These are phyloP conservation scores for Ornithorhynchus anatinus DNA, from an alignment of 2,113 vertebrate species.

Conservation along the genomic window DNA sequence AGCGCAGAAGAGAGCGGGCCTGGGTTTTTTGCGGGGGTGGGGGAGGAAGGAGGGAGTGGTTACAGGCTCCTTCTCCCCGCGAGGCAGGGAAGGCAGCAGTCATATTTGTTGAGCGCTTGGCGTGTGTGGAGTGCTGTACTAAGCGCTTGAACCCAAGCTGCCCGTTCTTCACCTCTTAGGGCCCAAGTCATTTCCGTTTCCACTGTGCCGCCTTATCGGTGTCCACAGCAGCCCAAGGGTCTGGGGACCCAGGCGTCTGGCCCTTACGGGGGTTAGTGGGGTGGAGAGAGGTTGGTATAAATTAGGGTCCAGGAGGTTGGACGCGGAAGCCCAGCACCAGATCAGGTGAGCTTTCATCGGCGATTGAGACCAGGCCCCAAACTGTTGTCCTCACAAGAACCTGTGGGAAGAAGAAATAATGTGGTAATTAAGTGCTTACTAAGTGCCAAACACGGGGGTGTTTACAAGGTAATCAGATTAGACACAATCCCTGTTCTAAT, in stretches of 20 bases:
- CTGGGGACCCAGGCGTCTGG: not conserved
- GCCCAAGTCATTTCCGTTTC: not conserved
- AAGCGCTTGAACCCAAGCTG: not conserved
- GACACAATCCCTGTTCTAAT: too few relatives aligned
- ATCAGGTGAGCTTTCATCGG: not conserved
- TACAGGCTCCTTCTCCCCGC: not conserved
- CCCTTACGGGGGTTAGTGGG: not conserved
- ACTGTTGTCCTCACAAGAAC: constrained; percentile 54
- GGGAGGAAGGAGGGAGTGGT: not conserved
- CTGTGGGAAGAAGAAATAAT: constrained; percentile 31
- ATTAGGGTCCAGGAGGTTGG: not conserved
- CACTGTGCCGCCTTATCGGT: not conserved
- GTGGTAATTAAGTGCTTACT: too few relatives aligned
- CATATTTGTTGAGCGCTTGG: too few relatives aligned
- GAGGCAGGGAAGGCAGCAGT: not conserved
- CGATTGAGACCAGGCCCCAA: constrained; percentile 4
- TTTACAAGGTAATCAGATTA: too few relatives aligned
- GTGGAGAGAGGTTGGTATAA: constrained; percentile 27
- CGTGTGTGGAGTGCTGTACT: too few relatives aligned
- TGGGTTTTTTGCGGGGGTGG: not conserved
- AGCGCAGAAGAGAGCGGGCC: constrained; percentile 29
- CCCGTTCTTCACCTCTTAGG: not conserved
- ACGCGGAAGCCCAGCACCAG: too few relatives aligned
- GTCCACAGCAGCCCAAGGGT: too few relatives aligned
- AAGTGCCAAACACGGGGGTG: too few relatives aligned